Evolutionary conservation across 2,113 vertebrate species (phyloP).

Genomic region (Ascaphus truei): DNA sequence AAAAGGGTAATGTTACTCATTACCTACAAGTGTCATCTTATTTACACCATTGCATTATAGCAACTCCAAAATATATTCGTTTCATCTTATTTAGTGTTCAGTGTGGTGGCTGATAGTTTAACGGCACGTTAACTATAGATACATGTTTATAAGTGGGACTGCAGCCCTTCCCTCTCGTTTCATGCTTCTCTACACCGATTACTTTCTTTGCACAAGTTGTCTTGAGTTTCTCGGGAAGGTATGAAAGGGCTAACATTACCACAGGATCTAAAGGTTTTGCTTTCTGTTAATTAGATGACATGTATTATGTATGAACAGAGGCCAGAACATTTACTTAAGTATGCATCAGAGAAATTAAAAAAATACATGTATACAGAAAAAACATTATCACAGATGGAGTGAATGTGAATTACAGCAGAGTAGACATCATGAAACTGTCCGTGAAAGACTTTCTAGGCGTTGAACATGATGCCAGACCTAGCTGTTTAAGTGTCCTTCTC

Average conservation of each 20-base stretch:
- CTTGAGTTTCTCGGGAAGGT: background rate
- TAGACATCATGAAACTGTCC: slow-evolving; percentile 37
- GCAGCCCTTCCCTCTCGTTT: no score
- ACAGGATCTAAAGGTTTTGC: slow-evolving; percentile 11
- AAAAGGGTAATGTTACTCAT: no score
- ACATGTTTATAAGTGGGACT: no score
- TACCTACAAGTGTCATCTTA: no score
- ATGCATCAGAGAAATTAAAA: slow-evolving; percentile 37
- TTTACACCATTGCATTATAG: no score
- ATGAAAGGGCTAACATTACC: background rate
- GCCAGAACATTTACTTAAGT: slow-evolving; percentile 33
- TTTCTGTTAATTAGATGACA: slow-evolving; percentile 32
- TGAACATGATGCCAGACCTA: slow-evolving; percentile 34
- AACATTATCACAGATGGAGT: slow-evolving; percentile 29
- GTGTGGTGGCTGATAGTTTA: no score
- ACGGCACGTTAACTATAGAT: no score
- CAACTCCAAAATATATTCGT: no score
- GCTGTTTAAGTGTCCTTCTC: slow-evolving; percentile 29
- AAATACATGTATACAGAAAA: slow-evolving; percentile 35
- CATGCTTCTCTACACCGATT: background rate
- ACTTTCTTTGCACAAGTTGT: background rate
- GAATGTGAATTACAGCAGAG: slow-evolving; percentile 35
- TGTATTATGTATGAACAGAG: slow-evolving; percentile 29
- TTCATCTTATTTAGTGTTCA: no score
- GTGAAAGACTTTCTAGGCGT: slow-evolving; percentile 32